Conservation (phyloP, 1,140 invertebrate species). For the Euura lappo region DNA sequence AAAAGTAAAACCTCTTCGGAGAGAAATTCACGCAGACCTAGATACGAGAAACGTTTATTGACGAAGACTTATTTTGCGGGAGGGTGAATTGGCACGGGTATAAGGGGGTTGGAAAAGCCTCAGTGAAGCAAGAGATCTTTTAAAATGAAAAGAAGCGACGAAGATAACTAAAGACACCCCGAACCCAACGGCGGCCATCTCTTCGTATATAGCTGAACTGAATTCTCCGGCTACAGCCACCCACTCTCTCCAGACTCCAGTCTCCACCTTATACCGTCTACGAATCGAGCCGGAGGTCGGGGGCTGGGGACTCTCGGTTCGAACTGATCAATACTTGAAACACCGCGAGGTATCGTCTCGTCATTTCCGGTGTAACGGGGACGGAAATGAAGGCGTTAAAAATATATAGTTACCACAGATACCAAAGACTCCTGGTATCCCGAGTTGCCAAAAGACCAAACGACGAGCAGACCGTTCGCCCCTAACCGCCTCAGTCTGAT, state of each 20-base stretch:
- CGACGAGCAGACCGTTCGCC: not conserved
- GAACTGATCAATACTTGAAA: constrained; percentile 62
- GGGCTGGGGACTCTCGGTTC: constrained; percentile 27
- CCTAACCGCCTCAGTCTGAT: not conserved
- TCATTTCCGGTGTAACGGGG: constrained; percentile 57
- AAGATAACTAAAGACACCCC: not conserved
- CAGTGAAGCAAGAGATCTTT: not conserved
- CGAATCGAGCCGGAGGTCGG: constrained; percentile 11
- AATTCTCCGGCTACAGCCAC: not conserved
- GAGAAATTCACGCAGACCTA: not conserved
- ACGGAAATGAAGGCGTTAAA: constrained; percentile 60
- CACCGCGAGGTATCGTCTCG: constrained; percentile 59
- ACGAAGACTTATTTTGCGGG: too few relatives aligned
- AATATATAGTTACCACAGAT: constrained; percentile 35
- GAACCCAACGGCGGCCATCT: not conserved
- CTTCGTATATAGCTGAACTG: not conserved
- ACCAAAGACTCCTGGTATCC: not conserved
- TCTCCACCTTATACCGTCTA: not conserved
- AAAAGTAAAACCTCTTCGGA: constrained; percentile 32
- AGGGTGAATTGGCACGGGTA: constrained; percentile 25
- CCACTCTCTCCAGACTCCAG: too few relatives aligned
- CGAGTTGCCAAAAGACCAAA: not conserved
- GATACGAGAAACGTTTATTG: too few relatives aligned
- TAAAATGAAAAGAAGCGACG: not conserved
- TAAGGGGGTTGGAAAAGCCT: constrained; percentile 23